Base-by-base conservation (phyloP, 2,113 vertebrate species). In the Neogobius melanostomus region DNA sequence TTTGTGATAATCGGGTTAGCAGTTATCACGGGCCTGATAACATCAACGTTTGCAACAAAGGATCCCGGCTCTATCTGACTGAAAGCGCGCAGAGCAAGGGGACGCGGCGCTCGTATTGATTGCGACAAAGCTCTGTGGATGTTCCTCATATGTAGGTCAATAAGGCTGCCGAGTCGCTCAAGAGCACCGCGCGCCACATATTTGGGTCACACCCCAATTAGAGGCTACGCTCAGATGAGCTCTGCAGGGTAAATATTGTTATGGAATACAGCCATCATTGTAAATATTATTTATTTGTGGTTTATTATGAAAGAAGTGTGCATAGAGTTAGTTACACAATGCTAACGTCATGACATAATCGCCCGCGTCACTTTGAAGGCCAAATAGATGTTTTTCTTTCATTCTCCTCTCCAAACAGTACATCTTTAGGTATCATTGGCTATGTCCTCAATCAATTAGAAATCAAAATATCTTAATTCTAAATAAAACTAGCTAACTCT, bases 161-260 rank as follows among this genome's bases (percentile, higher is more conserved):
- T 88, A 80, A 86, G 85, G 89, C 84, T 86, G 83, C 86, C 84
- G 82, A 82, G 85, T 89, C 75, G 75, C 76, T 87, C 80, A 87
- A 91, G 87, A 87, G 88, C 82, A 83, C 84, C 82, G 85, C 74
- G 80, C 81, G 77, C 86, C 81, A 84, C 82, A 88, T 90, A 90
- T 92, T 90, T 92, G 88, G 90, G 91, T 92, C 91, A 90, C 84
- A 90, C 87, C 91, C 91, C 88, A 92, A 90, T 90, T 92, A 90
- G 86, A 82, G 83, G 69, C 64, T 64, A 48, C 82, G 81, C 76
- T 71, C 71, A 82, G 83, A 91, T 80, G 74, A 90, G 83, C 83
- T 88, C 85, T 86, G 88, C 70, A 74, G 83, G 84, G 81, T 78
- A 77, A 79, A 85, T 79, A 87, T 86, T 74, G 88, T 83, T 76